Base-by-base conservation (phyloP, 2,113 vertebrate genomes). In the Asarcornis scutulata region DNA sequence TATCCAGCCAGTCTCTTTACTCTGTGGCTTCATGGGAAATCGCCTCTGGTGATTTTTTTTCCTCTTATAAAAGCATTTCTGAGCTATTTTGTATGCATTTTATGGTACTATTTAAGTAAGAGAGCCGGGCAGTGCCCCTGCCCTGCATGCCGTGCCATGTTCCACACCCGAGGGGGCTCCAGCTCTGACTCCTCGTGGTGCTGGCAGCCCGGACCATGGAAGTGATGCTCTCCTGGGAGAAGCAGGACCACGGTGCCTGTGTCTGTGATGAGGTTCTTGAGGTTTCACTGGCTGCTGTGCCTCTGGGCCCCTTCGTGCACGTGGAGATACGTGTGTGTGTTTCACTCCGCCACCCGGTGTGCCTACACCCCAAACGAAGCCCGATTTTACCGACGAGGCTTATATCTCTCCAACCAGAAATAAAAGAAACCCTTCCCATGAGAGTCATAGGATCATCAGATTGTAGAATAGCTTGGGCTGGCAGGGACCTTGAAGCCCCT, bases 191-290 rank as follows among this genome's bases (percentile, higher is more conserved):
- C 17, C 52, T 66, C 5, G 3, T 32, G 26, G 8, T 6, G 27
- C 26, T 10, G 55, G 36, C 59, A 46, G 16, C 17, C 50, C 26
- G 17, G 27, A 27, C 60, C 3, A 0, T n/a, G 50, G 40, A 23
- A 13, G 2, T 23, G n/a, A 67, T 58, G 52, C 13, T 66, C 2
- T 48, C 44, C 23, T 17, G 67, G 34, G 29, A 53, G 46, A 13
- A 53, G 56, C 3, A 1, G 29, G 29, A 38, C 22, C 1, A 3
- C 17, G 15, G 23, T 23, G 18, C 11, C 29, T 2, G 1, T 52
- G 25, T 21, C 64, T 71, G 10, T 36, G 32, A 62, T 3, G 17
- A 31, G 46, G n/a, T 36, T 32, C 7, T 38, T 46, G 56, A 14
- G 29, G 42, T 50, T 14, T 18, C 52, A 7, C 23, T 32, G 46